phyloP scores from a whole-genome alignment of 2,113 vertebrate genomes.

The Dipodomys spectabilis region DNA sequence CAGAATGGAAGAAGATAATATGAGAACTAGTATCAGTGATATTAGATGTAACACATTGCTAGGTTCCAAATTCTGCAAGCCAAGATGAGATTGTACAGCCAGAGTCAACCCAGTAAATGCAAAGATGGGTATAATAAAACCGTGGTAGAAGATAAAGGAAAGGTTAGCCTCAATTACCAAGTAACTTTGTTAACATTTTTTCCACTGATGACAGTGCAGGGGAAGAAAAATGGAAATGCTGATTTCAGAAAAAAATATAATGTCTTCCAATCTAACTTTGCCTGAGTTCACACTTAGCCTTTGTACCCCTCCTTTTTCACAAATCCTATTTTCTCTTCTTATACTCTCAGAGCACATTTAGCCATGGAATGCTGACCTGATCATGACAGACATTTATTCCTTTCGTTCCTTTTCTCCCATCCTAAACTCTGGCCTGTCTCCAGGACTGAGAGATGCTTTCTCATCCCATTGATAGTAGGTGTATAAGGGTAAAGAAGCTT shows the following conservation, averaged over 20 bases:
- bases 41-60: not conserved
- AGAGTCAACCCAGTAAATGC: not conserved
- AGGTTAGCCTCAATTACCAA: not conserved
- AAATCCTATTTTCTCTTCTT: not conserved
- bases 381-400: not conserved
- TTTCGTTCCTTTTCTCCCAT: fast-evolving
- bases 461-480: too few species aligned
- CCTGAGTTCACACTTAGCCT: not conserved
- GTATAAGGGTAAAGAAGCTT: not conserved
- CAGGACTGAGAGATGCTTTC: not conserved
- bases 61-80: not conserved
- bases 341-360: not conserved
- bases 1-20: not conserved
- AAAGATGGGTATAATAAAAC: not conserved
- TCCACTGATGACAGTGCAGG: not conserved
- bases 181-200: not conserved
- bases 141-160: not conserved
- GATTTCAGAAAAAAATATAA: not conserved
- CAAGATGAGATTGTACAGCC: not conserved
- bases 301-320: not conserved
- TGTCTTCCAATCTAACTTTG: not conserved
- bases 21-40: not conserved
- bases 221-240: not conserved
- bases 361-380: not conserved
- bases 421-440: not conserved